Evolutionary conservation across 53 echinoderm and acorn worm genomes (phyloP), one percentile per base, ranked within the genome.

Genomic region (Temnopleurus reevesii): DNA sequence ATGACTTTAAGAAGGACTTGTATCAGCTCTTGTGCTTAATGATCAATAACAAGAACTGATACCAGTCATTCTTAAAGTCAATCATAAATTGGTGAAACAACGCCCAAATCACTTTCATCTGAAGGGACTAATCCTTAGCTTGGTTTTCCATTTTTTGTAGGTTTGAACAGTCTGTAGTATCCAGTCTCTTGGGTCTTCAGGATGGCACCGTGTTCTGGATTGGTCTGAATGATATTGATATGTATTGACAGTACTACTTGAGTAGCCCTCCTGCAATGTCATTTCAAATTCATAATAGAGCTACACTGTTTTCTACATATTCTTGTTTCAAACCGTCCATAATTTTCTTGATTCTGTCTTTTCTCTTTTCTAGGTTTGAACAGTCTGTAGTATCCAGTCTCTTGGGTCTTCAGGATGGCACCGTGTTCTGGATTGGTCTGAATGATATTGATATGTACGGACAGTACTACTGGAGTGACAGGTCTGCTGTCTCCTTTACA

Each of bases 311-410:
- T 49, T 49, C 15, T 12, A 49, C 49, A 49, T 12, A 49, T 49
- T 12, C 15, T 64, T 33, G 65, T n/a, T n/a, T n/a, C n/a, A n/a
- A n/a, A n/a, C n/a, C n/a, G n/a, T n/a, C n/a, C n/a, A n/a, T n/a
- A n/a, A n/a, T n/a, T n/a, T n/a, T n/a, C n/a, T n/a, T n/a, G n/a
- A n/a, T n/a, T n/a, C n/a, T n/a, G n/a, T 64, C 17, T 64, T 25
- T 8, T 41, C 0, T 66, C 41, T 17, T 17, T 4, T 12, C 2
- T 76, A 96, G 96, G 89, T 92, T 66, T 89, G 96, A 94, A 71
- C 96, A 96, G 90, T 92, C 96, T 12, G 91, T 96, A 9, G 54
- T 96, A 18, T 85, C 94, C 35, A 96, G 96, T 71, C 77, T 92
- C 17, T 92, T 96, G 18, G 94, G 96, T 45, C 90, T 94, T 29